phyloP scores from a whole-genome alignment of 2,888 invertebrate genomes.

The Ophion ellenae region DNA sequence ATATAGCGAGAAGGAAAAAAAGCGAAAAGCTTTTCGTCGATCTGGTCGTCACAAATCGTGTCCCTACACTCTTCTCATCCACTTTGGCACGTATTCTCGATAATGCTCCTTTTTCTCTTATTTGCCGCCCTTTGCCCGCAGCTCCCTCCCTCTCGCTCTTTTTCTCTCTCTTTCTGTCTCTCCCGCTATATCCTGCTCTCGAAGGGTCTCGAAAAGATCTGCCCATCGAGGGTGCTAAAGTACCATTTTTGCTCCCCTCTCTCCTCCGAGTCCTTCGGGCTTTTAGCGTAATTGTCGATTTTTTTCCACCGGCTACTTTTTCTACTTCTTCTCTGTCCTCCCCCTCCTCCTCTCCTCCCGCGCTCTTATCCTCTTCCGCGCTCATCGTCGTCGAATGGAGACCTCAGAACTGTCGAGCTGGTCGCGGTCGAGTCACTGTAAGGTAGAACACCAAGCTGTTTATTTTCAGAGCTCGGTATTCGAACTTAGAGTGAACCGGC shows the following conservation, averaged over 20 bases:
- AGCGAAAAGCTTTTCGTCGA: slow-evolving; percentile 53
- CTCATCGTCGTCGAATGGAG: slow-evolving; percentile 5
- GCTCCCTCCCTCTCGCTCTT: slow-evolving; percentile 6
- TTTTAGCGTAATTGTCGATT: slow-evolving; percentile 24
- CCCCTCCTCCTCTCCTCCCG: not conserved
- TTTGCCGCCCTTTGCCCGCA: not conserved
- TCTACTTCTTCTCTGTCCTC: not conserved
- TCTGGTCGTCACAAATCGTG: slow-evolving; percentile 58
- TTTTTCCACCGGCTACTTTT: not conserved
- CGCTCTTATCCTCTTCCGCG: not conserved
- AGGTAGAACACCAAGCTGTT: slow-evolving; percentile 98
- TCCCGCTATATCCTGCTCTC: slow-evolving; percentile 30
- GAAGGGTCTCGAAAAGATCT: slow-evolving; percentile 45
- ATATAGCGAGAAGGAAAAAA: slow-evolving; percentile 52
- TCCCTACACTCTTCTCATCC: slow-evolving; percentile 62
- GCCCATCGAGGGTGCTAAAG: slow-evolving; percentile 43
- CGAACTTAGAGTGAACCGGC: slow-evolving; percentile 95
- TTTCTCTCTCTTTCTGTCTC: slow-evolving; percentile 6
- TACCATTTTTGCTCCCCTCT: slow-evolving; percentile 17
- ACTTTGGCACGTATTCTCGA: slow-evolving; percentile 74
- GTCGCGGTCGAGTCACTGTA: slow-evolving; percentile 93
- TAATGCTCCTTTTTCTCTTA: slow-evolving; percentile 66
- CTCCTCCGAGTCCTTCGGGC: slow-evolving; percentile 5
- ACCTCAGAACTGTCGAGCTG: slow-evolving; percentile 38
- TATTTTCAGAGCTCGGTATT: slow-evolving; percentile 92